Evolutionary conservation across 1,140 invertebrate genomes (phyloP).

Genomic region (Drosophila guanche): DNA sequence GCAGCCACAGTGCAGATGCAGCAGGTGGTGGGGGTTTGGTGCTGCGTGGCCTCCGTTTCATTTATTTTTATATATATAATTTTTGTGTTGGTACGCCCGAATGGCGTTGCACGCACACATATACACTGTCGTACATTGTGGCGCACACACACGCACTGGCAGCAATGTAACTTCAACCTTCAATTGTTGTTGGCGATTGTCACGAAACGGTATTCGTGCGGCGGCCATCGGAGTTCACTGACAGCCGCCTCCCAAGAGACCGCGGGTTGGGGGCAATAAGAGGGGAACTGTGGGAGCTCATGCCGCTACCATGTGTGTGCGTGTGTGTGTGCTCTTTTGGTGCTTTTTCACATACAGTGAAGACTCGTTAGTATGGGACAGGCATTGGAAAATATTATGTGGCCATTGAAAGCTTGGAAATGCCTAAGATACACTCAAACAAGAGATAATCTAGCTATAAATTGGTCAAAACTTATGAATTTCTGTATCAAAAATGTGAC

Average conservation of each 20-base stretch:
- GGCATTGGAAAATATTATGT: no score
- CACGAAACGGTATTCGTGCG: conserved; percentile 81
- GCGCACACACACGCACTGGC: conserved; percentile 47
- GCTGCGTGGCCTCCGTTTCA: conserved; percentile 74
- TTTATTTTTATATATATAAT: conserved; percentile 33
- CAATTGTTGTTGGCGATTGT: conserved; percentile 74
- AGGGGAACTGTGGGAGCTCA: no score
- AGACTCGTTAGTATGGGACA: not conserved
- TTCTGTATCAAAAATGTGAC: no score
- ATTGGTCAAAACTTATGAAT: no score
- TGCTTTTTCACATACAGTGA: conserved; percentile 68
- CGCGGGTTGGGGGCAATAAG: no score
- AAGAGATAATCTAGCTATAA: no score
- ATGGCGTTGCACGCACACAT: conserved; percentile 78
- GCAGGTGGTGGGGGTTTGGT: conserved; percentile 11
- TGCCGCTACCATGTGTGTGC: conserved; percentile 3
- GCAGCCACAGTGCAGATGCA: conserved; percentile 6
- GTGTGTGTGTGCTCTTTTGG: conserved; percentile 53
- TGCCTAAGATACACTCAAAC: no score
- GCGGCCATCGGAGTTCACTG: conserved; percentile 79
- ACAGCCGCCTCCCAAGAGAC: conserved; percentile 67
- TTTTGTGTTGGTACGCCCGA: conserved; percentile 74
- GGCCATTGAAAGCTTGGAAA: no score
- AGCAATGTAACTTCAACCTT: conserved; percentile 79
- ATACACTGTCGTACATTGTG: conserved; percentile 3